Evolutionary conservation across 2,797 vertebrate species (phyloP).

Genomic region (Channallabes apus): DNA sequence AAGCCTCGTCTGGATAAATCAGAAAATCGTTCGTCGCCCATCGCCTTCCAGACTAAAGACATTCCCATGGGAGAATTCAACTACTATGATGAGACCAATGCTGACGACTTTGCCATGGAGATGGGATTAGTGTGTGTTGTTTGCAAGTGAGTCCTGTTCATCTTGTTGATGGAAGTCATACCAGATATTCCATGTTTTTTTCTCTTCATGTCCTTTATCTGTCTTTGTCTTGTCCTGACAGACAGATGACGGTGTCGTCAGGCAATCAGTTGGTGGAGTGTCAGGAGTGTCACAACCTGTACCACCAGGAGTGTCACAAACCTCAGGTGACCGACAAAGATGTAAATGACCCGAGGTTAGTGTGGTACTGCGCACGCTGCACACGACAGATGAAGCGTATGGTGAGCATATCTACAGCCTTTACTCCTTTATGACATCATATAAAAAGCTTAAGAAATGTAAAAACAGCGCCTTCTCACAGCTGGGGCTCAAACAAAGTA

Average conservation of each 20-base stretch:
- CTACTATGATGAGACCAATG: slow-evolving; percentile 93
- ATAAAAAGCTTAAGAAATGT: not conserved
- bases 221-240: slow-evolving; percentile 53
- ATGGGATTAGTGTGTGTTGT: slow-evolving; percentile 98
- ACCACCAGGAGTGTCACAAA: slow-evolving; percentile 98
- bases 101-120: slow-evolving; percentile 98
- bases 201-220: too few species aligned
- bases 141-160: slow-evolving; percentile 75
- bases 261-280: slow-evolving; percentile 98
- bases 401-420: slow-evolving; percentile 72
- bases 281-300: slow-evolving; percentile 98
- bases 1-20: slow-evolving; percentile 89
- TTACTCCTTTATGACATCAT: not conserved
- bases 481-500: not conserved
- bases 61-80: slow-evolving; percentile 84
- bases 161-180: not conserved
- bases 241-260: slow-evolving; percentile 96
- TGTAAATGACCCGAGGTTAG: slow-evolving; percentile 93
- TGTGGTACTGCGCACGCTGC: slow-evolving; percentile 98
- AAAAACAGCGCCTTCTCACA: not conserved
- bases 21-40: slow-evolving; percentile 86
- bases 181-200: too few species aligned
- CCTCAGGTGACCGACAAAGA: slow-evolving; percentile 98
- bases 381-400: slow-evolving; percentile 98
- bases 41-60: slow-evolving; percentile 81